Evolutionary conservation across 1,140 invertebrate species (phyloP), one percentile per base, ranked within the genome.

Genomic region (Meteorus sp.): DNA sequence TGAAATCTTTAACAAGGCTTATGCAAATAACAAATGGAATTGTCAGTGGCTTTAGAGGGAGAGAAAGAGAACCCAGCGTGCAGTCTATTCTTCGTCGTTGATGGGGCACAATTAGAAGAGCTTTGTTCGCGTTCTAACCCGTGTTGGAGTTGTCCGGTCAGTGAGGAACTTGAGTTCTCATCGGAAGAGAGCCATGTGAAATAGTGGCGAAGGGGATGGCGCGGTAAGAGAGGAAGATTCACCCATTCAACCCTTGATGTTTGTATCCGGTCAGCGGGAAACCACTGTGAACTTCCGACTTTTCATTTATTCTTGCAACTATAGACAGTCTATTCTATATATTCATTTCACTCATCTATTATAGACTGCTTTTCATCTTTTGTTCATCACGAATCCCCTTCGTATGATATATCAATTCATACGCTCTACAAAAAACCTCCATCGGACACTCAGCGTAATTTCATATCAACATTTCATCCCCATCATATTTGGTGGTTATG

Each of bases 21-120:
- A 73, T 73, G 71, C 63, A 71, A 73, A 73, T 71, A 71, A 71
- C 68, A 71, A 73, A 72, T 73, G 69, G 69, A 72, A 73, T 72
- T 73, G 71, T 73, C 70, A 73, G 69, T 60, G 61, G 68, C n/a
- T n/a, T n/a, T n/a, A n/a, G n/a, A n/a, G n/a, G n/a, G n/a, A n/a
- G n/a, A n/a, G n/a, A n/a, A n/a, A n/a, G n/a, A n/a, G n/a, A n/a
- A n/a, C n/a, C n/a, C n/a, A n/a, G n/a, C n/a, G n/a, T n/a, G n/a
- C 70, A 73, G 68, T 64, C 67, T 65, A 72, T 69, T 71, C 69
- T 71, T 69, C 60, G 64, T 61, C 64, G 69, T 59, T 74, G 72
- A 74, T 71, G 68, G 70, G 67, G 62, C 35, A 74, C 71, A 74
- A 74, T 74, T 74, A 73, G 68, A 67, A 64, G 63, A 65, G 71